A percentile compares a stretch with the other conserved stretches of the same genome.
phyloP scores from a whole-genome alignment of 1,140 invertebrate species.

The Cardiocondyla obscurior region DNA sequence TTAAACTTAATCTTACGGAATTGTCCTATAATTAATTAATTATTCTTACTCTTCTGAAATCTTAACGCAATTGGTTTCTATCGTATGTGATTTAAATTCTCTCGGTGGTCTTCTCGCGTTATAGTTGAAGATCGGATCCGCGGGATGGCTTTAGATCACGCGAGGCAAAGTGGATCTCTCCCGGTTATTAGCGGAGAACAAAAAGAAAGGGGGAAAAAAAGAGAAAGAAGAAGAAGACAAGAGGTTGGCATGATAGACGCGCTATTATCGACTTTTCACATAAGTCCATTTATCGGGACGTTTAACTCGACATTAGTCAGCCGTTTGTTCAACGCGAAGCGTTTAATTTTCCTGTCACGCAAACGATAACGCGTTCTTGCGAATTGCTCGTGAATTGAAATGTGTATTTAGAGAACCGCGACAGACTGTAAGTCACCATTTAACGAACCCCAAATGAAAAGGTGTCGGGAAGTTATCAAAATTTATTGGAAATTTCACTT shows the following conservation, averaged over 20 bases:
- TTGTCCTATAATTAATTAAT: too few species aligned
- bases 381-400: not conserved
- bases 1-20: too few species aligned
- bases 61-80: constrained; percentile 25
- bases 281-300: not conserved
- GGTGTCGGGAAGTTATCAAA: too few species aligned
- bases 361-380: not conserved
- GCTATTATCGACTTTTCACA: not conserved
- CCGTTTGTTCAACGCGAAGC: not conserved
- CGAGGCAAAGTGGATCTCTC: not conserved
- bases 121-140: not conserved
- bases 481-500: not conserved
- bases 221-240: not conserved
- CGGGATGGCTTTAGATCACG: not conserved
- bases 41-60: too few species aligned
- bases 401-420: not conserved
- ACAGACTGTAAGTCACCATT: too few species aligned
- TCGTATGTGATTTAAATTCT: constrained; percentile 20
- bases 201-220: too few species aligned
- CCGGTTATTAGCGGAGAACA: not conserved
- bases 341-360: constrained; percentile 14
- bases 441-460: too few species aligned
- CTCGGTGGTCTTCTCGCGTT: not conserved
- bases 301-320: not conserved
- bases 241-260: not conserved